These are phyloP conservation scores for Drosophila vallismaia DNA, from an alignment of 2,888 invertebrate species.

Conservation along the genomic window DNA sequence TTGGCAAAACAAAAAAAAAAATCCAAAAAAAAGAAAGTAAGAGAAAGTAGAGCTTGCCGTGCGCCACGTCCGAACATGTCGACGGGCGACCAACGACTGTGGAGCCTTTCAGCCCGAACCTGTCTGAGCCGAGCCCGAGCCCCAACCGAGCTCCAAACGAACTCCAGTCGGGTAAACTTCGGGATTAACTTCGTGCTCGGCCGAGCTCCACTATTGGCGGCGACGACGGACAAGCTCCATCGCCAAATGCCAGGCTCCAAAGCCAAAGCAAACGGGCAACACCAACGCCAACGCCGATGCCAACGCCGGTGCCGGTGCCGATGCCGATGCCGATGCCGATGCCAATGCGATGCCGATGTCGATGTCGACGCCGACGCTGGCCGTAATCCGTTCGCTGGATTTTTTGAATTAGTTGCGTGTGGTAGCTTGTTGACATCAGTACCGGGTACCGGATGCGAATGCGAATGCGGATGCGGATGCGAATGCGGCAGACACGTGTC, in stretches of 20 bases:
- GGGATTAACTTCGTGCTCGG: not conserved
- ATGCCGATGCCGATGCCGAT: not conserved
- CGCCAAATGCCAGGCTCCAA: slow-evolving; percentile 1
- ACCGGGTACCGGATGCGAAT: slow-evolving; percentile 81
- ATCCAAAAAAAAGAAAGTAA: not conserved
- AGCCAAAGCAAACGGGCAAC: not conserved
- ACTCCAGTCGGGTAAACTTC: not conserved
- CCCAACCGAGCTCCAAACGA: not conserved
- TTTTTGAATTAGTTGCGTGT: slow-evolving; percentile 81
- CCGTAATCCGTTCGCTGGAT: slow-evolving; percentile 81
- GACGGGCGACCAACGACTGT: slow-evolving; percentile 58
- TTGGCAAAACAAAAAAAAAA: not conserved
- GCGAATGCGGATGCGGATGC: slow-evolving; percentile 51
- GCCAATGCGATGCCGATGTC: not conserved
- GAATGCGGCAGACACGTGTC: slow-evolving; percentile 33
- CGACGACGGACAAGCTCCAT: not conserved
- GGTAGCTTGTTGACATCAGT: slow-evolving; percentile 81
- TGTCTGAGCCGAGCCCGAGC: not conserved
- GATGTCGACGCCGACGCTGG: slow-evolving; percentile 21
- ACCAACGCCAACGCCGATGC: not conserved
- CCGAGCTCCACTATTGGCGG: slow-evolving; percentile 24
- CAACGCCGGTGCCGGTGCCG: not conserved
- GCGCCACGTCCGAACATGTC: slow-evolving; percentile 54
- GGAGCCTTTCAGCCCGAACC: not conserved
- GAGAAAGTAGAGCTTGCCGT: slow-evolving; percentile 21